Evolutionary conservation across 2,113 vertebrate genomes (phyloP), one percentile per base, ranked within the genome.

Genomic region (Macroglossus sobrinus): DNA sequence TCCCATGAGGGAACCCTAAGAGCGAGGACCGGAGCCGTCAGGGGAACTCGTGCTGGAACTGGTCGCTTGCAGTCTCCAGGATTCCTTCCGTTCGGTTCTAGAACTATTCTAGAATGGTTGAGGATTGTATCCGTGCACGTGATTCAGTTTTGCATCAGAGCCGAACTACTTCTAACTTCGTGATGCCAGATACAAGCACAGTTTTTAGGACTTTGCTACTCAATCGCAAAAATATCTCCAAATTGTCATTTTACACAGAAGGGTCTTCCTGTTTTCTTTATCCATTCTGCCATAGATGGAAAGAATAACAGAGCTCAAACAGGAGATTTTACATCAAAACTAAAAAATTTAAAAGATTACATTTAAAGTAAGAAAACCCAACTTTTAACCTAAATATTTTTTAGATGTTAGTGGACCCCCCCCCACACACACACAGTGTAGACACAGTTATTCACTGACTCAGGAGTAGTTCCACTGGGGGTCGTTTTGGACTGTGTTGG

Each of bases 1-100:
- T 57, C 98, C 98, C 96, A 93, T 98, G 74, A 76, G 80, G n/a
- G 64, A 45, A 47, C 24, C 64, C 33, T 53, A 19, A 26, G 55
- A 81, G 75, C 14, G 33, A 69, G 76, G 84, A 72, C 40, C 26
- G 5, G 15, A 3, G 47, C 53, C 21, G 38, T n/a, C 45, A 82
- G 47, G 71, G 53, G 26, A 68, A 21, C 47, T 33, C 72, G 10
- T 16, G 85, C 22, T 61, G 16, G 95, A 92, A 79, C 80, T 3
- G 28, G n/a, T 50, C 43, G 35, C 16, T 38, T 26, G n/a, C 2
- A 0, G 5, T 45, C 79, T 75, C 84, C 84, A 28, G 94, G 91
- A 57, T 89, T 38, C 68, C 38, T 81, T 86, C 16, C 19, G 35
- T 35, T 69, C 22, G 6, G 84, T 98, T 98, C 95, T 97, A 95